Base-by-base conservation (phyloP, 2,113 vertebrate genomes). In the Pao palembangensis region DNA sequence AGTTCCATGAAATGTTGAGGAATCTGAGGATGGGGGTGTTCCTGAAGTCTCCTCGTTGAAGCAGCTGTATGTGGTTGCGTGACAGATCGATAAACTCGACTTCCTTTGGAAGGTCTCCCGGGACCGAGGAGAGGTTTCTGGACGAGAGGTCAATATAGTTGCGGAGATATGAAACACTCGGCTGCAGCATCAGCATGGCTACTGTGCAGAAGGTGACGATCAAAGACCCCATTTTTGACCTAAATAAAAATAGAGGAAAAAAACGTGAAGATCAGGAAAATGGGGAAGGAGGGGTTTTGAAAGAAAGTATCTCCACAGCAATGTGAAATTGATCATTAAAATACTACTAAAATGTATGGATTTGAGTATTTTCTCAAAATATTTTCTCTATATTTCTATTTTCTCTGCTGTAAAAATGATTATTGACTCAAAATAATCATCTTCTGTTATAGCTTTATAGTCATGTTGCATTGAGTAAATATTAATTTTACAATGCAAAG, bases 1-100 rank as follows among this genome's bases (percentile, higher is more conserved):
- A 6, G 20, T 98, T 98, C 83, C 92, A 71, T 55, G 94, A 94
- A 51, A 94, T 41, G 65, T 93, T 93, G 50, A 96, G 88, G 64
- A 87, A 66, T 65, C 42, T 85, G 21, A 98, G 88, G 6, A 79
- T 73, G 20, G 70, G 47, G 19, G 90, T 82, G 19, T 43, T 65
- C 53, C 38, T 4, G 51, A 94, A 91, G 59, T 93, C 90, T 23
- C 84, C 79, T 19, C 8, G 21, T 38, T 60, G 70, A 38, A 97
- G 74, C 15, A 79, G 69, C 52, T 52, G 71, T 51, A 97, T 94
- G 20, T 41, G 82, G 75, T 98, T 97, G 28, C 69, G 56, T 16
- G 94, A 96, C 25, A 95, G 77, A 84, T 98, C 89, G 31, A 91
- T 34, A 23, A 13, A 19, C 28, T 84, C 67, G 1, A 61, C 60